Evolutionary conservation across 2,113 vertebrate species (phyloP), one percentile per base, ranked within the genome.

Genomic region (Vidua macroura): DNA sequence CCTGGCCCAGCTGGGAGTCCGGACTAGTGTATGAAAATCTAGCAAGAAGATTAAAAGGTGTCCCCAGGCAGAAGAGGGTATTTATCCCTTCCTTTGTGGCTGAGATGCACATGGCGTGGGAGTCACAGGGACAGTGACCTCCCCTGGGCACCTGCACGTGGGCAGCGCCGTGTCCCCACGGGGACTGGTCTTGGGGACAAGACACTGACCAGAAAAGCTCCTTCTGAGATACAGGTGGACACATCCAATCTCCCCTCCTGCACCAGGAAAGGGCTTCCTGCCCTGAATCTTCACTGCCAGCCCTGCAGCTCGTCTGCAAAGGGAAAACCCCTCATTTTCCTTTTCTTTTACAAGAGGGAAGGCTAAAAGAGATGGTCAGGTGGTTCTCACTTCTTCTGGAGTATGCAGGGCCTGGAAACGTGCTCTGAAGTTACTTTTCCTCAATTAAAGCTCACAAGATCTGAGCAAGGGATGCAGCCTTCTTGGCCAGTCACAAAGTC

Each of bases 41-140:
- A 85, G 37, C 91, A 94, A 96, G 95, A 79, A 97, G 96, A 97
- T 97, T 97, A 97, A 95, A 97, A 97, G 95, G 89, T 96, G 56
- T 79, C 52, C 28, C 74, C 70, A 95, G 95, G 96, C 92, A 95
- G 93, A 83, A 51, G 93, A 89, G 55, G 92, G 82, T 95, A 51
- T 95, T 97, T 97, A 87, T 90, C 91, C 52, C 83, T 90, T 77
- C 82, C 92, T 92, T 93, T 86, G 74, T 8, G 33, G 66, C 80
- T 33, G 33, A 70, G 67, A 48, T 68, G 75, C 6, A 3, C 3
- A 10, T 43, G 79, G 80, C 1, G 10, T 86, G 76, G 88, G 88
- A 73, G 83, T 73, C 58, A 62, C 62, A 58, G 55, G 78, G 88
- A 70, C 3, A 0, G 58, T 92, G 94, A 90, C 91, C 86, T 92